Conservation (phyloP, 2,113 vertebrate species). For the Heterotilapia buettikoferi region DNA sequence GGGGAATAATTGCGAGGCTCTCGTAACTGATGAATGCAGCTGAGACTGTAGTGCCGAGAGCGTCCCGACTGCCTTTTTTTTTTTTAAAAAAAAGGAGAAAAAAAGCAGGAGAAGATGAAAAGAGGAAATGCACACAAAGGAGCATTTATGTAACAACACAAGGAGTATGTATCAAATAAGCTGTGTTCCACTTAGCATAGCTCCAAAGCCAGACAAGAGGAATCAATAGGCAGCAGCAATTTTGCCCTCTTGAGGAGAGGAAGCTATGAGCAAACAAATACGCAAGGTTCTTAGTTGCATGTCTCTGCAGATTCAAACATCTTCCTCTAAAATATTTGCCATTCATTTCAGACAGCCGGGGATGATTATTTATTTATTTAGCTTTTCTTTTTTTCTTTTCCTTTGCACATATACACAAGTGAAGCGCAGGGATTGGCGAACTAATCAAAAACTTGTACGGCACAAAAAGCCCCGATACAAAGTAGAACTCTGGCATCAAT, state of each 20-base stretch:
- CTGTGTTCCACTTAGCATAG: conserved; percentile 46
- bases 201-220: conserved; percentile 9
- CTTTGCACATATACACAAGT: not conserved
- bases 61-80: not conserved
- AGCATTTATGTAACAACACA: conserved; percentile 60
- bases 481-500: not conserved
- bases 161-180: conserved; percentile 55
- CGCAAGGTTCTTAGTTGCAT: not conserved
- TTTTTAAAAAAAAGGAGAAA: not conserved
- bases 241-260: conserved; percentile 36
- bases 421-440: not conserved
- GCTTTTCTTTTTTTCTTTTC: not conserved
- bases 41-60: conserved; percentile 34
- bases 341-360: not conserved
- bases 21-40: conserved; percentile 50
- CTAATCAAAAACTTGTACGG: conserved; percentile 20
- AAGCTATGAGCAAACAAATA: conserved; percentile 44
- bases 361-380: not conserved
- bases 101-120: conserved; percentile 41
- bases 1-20: conserved; percentile 62
- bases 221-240: conserved; percentile 32
- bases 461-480: not conserved
- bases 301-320: conserved; percentile 3
- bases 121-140: conserved; percentile 43
- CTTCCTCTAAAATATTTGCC: not conserved